Evolutionary conservation across 2,113 vertebrate species (phyloP).

Genomic region (Phrynosoma platyrhinos): DNA sequence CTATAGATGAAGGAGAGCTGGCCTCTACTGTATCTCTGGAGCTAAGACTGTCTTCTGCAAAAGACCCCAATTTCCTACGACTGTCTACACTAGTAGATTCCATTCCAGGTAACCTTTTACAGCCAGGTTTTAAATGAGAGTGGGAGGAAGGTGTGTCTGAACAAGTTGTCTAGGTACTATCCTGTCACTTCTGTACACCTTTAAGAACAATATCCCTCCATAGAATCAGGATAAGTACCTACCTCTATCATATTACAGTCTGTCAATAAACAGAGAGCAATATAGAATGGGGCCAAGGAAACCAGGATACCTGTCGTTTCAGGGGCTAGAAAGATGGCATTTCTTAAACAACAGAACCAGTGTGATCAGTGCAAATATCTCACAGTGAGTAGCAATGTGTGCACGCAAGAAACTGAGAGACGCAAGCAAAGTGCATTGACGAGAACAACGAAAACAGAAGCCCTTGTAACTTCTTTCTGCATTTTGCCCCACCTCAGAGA

Average conservation of each 20-base stretch:
- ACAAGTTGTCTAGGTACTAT: not conserved
- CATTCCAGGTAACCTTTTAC: not conserved
- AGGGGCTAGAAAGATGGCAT: too few relatives aligned
- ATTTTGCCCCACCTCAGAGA: not conserved
- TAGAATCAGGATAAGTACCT: not conserved
- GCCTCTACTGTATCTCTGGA: not conserved
- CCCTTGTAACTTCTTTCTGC: not conserved
- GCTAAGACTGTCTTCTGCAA: too few relatives aligned
- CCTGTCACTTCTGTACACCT: not conserved
- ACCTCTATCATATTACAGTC: not conserved
- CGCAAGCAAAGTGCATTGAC: not conserved
- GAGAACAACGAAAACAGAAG: not conserved
- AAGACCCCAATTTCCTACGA: not conserved
- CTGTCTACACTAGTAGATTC: not conserved
- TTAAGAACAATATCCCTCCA: not conserved
- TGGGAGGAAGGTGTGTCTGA: not conserved
- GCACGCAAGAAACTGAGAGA: not conserved
- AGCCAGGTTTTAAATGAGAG: too few relatives aligned
- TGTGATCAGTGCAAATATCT: slow-evolving; percentile 3
- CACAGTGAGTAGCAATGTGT: slow-evolving; percentile 8
- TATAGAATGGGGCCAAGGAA: not conserved
- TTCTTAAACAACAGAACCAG: not conserved
- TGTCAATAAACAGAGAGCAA: not conserved
- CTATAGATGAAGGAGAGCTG: not conserved
- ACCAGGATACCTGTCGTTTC: not conserved